Percentiles rank a stretch among this genome's conserved stretches.
These are phyloP conservation scores for Andrena bicolor DNA, from an alignment of 2,888 invertebrate species.

Conservation along the genomic window DNA sequence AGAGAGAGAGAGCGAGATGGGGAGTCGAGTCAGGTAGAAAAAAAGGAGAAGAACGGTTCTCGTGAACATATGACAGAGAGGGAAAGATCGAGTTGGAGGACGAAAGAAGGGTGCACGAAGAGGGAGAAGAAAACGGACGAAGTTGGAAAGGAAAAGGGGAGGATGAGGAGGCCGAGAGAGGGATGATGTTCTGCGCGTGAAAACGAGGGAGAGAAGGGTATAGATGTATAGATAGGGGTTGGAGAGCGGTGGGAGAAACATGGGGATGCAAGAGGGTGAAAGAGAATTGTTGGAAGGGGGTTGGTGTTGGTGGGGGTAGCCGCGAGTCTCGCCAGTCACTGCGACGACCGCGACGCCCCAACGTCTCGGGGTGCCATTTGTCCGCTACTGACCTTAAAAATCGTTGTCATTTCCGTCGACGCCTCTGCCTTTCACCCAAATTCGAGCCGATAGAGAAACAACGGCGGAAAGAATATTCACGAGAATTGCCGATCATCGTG, in stretches of 20 bases:
- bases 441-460: slow-evolving; percentile 9
- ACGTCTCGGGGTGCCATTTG: slow-evolving; percentile 82
- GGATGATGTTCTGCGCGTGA: slow-evolving; percentile 45
- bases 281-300: slow-evolving; percentile 68
- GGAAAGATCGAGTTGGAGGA: slow-evolving; percentile 21
- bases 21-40: slow-evolving; percentile 39
- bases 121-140: slow-evolving; percentile 23
- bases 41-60: slow-evolving; percentile 27
- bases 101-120: slow-evolving; percentile 38
- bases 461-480: too few species aligned
- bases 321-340: slow-evolving; percentile 83
- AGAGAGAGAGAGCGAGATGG: slow-evolving; percentile 26
- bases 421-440: slow-evolving; percentile 17
- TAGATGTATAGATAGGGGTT: slow-evolving; percentile 50
- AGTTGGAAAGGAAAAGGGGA: slow-evolving; percentile 40
- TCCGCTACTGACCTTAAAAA: slow-evolving; percentile 71
- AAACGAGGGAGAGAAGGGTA: slow-evolving; percentile 58
- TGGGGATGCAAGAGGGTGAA: slow-evolving; percentile 65
- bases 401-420: slow-evolving; percentile 62
- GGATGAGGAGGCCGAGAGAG: slow-evolving; percentile 23
- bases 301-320: slow-evolving; percentile 71
- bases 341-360: slow-evolving; percentile 84
- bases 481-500: background rate
- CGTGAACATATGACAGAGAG: slow-evolving; percentile 18
- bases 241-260: slow-evolving; percentile 53